Evolutionary conservation across 1,140 invertebrate genomes (phyloP).

Genomic region (Agrypnia vestita): DNA sequence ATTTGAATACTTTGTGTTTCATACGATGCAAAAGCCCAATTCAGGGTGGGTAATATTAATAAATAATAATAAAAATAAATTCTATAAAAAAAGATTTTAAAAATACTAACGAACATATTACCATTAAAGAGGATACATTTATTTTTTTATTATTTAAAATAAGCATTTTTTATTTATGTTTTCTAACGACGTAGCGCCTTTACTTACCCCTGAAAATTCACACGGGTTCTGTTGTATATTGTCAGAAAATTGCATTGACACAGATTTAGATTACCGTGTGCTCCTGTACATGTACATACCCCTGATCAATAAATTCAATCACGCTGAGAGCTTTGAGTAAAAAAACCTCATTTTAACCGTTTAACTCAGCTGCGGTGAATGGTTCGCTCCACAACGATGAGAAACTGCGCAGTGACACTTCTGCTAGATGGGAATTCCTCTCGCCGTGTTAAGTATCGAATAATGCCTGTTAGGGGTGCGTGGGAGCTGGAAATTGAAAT

Average conservation of each 20-base stretch:
- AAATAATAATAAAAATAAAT: too few species aligned
- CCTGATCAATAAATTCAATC: conserved; percentile 50
- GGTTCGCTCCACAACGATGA: conserved; percentile 6
- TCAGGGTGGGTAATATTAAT: too few species aligned
- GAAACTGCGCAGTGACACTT: conserved; percentile 28
- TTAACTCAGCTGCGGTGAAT: conserved; percentile 17
- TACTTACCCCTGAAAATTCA: neutral
- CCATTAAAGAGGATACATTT: too few species aligned
- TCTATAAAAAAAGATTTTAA: too few species aligned
- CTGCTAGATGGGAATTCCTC: neutral
- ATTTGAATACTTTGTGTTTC: too few species aligned
- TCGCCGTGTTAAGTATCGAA: neutral
- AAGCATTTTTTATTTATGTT: too few species aligned
- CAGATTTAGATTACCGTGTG: conserved; percentile 51
- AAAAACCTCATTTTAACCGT: conserved; percentile 55
- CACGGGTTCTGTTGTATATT: conserved; percentile 3
- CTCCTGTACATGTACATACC: conserved; percentile 27
- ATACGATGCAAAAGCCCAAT: too few species aligned
- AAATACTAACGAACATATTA: too few species aligned
- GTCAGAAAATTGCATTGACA: conserved; percentile 51
- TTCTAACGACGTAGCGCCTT: too few species aligned
- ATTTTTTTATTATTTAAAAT: too few species aligned
- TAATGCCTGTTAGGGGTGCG: conserved; percentile 31
- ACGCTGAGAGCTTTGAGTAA: conserved; percentile 12
- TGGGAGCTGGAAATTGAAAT: conserved; percentile 57